Percentiles rank a stretch among this genome's conserved stretches.
Evolutionary conservation across 2,797 vertebrate genomes (phyloP).

Genomic region (Notamacropus eugenii): DNA sequence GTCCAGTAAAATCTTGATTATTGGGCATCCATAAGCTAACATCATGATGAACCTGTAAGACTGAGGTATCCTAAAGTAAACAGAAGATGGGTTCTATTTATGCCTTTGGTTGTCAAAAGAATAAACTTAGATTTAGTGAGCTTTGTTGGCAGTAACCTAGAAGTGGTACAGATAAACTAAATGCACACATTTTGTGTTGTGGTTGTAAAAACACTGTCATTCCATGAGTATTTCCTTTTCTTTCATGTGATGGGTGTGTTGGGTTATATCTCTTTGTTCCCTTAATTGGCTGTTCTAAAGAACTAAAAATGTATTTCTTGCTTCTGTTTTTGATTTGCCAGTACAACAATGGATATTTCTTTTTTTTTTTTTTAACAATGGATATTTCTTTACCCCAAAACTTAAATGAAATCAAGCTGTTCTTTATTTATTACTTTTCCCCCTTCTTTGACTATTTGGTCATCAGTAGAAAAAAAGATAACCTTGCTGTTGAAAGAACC

Average conservation of each 20-base stretch:
- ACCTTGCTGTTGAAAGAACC: neutral
- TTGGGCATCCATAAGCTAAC: no score
- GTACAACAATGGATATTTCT: conserved; percentile 39
- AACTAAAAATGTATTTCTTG: conserved; percentile 20
- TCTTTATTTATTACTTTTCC: conserved; percentile 21
- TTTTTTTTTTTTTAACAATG: neutral
- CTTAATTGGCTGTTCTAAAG: conserved; percentile 29
- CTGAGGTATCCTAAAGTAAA: neutral
- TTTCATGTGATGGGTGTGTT: conserved; percentile 3
- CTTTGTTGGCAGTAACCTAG: neutral
- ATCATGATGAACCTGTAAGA: neutral
- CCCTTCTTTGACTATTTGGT: conserved; percentile 15
- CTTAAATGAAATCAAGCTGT: conserved; percentile 39
- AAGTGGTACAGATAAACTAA: neutral
- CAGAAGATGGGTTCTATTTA: neutral
- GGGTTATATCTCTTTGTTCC: conserved; percentile 32
- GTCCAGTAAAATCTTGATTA: neutral
- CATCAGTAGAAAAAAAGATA: conserved; percentile 27
- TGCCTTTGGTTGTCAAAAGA: neutral
- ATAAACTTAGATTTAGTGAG: neutral
- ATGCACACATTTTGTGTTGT: neutral
- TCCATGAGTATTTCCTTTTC: neutral
- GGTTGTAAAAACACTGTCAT: neutral
- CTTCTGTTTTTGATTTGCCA: conserved; percentile 45
- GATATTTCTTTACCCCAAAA: conserved; percentile 52